These are phyloP conservation scores for Triops cancriformis DNA, from an alignment of 1,140 invertebrate species.

Conservation along the genomic window DNA sequence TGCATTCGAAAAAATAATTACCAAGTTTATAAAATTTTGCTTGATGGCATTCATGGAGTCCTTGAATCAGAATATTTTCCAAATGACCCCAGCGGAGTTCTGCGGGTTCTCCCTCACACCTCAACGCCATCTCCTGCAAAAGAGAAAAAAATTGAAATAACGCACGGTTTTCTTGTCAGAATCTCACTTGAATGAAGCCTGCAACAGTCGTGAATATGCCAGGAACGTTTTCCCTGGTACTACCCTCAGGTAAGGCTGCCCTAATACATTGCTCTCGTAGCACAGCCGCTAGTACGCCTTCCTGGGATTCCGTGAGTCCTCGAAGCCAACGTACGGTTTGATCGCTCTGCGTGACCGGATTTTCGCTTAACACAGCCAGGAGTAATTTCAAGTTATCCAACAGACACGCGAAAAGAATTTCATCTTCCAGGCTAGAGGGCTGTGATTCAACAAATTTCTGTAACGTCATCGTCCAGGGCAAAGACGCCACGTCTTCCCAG, in stretches of 20 bases:
- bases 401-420: not conserved
- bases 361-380: not conserved
- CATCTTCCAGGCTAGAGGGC: not conserved
- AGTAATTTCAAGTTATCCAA: not conserved
- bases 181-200: not conserved
- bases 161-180: not conserved
- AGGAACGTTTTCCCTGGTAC: not conserved
- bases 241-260: not conserved
- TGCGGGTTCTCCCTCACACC: not conserved
- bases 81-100: not conserved
- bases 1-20: not conserved
- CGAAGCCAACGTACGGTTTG: not conserved
- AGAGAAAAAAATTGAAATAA: not conserved
- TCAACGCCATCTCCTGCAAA: not conserved
- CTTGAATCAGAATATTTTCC: not conserved
- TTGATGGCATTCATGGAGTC: not conserved
- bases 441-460: not conserved
- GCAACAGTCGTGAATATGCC: not conserved
- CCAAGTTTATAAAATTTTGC: not conserved
- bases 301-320: not conserved
- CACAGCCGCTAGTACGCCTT: not conserved
- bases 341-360: not conserved
- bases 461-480: not conserved
- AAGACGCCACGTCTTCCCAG: not conserved
- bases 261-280: not conserved